phyloP scores from a whole-genome alignment of 2,888 invertebrate genomes.

The Drosophila nr. medialis region DNA sequence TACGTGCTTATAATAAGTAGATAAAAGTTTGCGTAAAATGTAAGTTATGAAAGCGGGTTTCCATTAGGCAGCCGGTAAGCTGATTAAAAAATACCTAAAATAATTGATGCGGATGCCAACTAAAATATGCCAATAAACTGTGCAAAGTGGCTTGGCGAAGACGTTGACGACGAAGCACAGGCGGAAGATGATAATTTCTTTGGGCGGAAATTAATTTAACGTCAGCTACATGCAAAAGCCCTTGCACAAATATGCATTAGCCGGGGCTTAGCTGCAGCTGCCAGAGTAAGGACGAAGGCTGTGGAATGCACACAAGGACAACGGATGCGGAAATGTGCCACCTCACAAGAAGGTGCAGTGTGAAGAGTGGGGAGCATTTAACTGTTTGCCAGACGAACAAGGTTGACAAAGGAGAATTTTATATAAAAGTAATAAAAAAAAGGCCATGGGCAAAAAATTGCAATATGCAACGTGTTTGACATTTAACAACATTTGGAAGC shows the following conservation, averaged over 20 bases:
- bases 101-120: conserved; percentile 29
- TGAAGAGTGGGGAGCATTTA: background rate
- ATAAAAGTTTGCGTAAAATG: background rate
- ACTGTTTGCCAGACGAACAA: conserved; percentile 35
- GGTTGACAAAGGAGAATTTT: conserved; percentile 60
- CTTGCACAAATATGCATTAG: conserved; percentile 77
- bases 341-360: conserved; percentile 13
- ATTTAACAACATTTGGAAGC: conserved; percentile 19
- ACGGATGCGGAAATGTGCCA: conserved; percentile 47
- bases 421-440: conserved; percentile 18
- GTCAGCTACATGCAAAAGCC: conserved; percentile 69
- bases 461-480: conserved; percentile 48
- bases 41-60: background rate
- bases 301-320: conserved; percentile 34
- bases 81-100: conserved; percentile 36
- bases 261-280: conserved; percentile 54
- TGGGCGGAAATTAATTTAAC: conserved; percentile 76
- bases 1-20: background rate
- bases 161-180: background rate
- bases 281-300: background rate
- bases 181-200: conserved; percentile 64
- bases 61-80: conserved; percentile 24
- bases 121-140: conserved; percentile 72
- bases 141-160: conserved; percentile 7
- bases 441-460: conserved; percentile 48